phyloP scores from a whole-genome alignment of 2,113 vertebrate species.

The Spilogale gracilis region DNA sequence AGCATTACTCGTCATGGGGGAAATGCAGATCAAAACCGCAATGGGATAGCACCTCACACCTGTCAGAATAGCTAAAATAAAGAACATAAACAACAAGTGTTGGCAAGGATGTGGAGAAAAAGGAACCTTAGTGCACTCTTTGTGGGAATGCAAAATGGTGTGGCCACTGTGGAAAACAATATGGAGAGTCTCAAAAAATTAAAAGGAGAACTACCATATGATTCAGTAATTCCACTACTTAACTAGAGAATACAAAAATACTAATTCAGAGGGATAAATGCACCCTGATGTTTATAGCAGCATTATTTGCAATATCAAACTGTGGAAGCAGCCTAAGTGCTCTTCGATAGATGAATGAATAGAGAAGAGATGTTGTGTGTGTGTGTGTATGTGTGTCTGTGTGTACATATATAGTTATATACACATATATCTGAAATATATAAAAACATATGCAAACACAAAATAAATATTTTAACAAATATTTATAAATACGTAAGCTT shows the following conservation, averaged over 20 bases:
- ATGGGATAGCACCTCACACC: neutral
- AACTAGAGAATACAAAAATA: neutral
- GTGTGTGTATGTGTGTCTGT: neutral
- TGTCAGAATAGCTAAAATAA: neutral
- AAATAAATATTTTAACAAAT: neutral
- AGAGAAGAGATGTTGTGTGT: neutral
- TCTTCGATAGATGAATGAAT: neutral
- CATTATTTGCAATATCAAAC: neutral
- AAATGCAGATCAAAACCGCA: neutral
- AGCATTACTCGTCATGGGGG: neutral
- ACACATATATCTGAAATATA: neutral
- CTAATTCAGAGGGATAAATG: too few species aligned
- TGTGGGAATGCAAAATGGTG: neutral
- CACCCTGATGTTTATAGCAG: neutral
- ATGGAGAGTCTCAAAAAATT: neutral
- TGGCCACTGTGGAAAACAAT: neutral
- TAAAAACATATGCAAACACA: neutral
- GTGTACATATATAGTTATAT: neutral
- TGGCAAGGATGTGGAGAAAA: neutral
- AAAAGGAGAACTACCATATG: neutral
- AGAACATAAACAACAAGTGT: neutral
- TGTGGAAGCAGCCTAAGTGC: neutral
- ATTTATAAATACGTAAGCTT: neutral
- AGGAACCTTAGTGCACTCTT: neutral
- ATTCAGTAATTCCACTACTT: neutral